Evolutionary conservation across 1,140 invertebrate species (phyloP), one percentile per base, ranked within the genome.

Genomic region (Pseudobourletiella spinata): DNA sequence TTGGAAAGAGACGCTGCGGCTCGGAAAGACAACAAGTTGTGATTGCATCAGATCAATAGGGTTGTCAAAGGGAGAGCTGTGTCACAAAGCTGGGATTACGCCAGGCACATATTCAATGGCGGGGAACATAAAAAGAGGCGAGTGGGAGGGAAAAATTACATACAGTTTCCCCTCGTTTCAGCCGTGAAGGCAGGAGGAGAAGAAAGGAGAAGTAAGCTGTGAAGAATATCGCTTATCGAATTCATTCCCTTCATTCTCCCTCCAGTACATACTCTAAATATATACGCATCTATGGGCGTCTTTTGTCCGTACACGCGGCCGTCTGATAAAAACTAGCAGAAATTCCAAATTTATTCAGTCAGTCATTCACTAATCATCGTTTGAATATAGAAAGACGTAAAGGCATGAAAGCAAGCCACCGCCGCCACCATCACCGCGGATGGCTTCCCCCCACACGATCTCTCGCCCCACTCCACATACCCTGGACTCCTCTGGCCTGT

Each of bases 321-420:
- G n/a, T n/a, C 25, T 51, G 22, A 51, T 51, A 51, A 51, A 51
- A 51, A 51, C 4, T 8, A 51, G n/a, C 14, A 3, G 25, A 26
- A 26, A 51, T 26, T 51, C 48, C 28, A 26, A 51, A 51, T 51
- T 51, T 51, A 48, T 48, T 48, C 20, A 51, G 15, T 51, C 48
- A 51, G 48, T 51, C 48, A 51, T 51, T 51, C 48, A 51, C 48
- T 51, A 51, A 51, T 51, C 48, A 51, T 51, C 48, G 48, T 25
- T 48, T 18, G 44, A 48, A 48, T 48, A 18, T 48, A 22, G 6
- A 48, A 48, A 48, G 18, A 24, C 48, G 22, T 24, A 25, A 51
- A 51, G 48, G 48, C 48, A 51, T 51, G 24, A 51, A 51, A 51
- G 48, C 48, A 26, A 26, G 28, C 48, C 48, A 26, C 48, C 48